phyloP scores from a whole-genome alignment of 2,113 vertebrate species.

The Epinephelus cyanopodus region DNA sequence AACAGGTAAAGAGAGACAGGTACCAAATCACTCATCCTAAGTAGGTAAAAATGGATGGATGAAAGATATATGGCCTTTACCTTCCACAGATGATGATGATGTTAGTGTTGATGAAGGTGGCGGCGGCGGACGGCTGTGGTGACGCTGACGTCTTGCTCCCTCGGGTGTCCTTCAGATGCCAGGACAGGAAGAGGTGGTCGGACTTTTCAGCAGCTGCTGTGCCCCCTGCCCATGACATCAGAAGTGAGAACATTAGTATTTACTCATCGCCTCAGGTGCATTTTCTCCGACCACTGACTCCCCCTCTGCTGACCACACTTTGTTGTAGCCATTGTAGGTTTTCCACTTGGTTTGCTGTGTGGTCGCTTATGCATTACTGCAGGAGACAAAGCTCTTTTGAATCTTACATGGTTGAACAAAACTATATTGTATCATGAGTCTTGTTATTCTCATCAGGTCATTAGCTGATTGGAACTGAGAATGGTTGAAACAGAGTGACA shows the following conservation, averaged over 20 bases:
- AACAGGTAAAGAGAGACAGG: background rate
- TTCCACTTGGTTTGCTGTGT: background rate
- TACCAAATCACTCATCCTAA: conserved; percentile 12
- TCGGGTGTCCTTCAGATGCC: conserved; percentile 38
- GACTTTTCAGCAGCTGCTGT: conserved; percentile 30
- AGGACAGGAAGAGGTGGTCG: conserved; percentile 50
- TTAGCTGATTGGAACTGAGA: background rate
- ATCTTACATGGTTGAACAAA: background rate
- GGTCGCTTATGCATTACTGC: background rate
- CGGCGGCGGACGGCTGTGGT: background rate
- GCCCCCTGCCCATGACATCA: conserved; percentile 58
- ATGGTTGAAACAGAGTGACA: background rate
- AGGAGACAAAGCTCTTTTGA: background rate
- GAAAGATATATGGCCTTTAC: conserved; percentile 30
- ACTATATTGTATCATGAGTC: background rate
- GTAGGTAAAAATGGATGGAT: conserved; percentile 22
- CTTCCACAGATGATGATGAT: conserved; percentile 42
- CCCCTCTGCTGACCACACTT: conserved; percentile 6
- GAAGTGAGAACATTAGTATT: conserved; percentile 54
- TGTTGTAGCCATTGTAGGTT: background rate
- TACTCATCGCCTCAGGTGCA: conserved; percentile 40
- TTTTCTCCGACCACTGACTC: conserved; percentile 16
- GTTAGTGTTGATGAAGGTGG: conserved; percentile 34
- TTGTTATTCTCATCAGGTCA: background rate
- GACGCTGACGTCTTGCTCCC: conserved; percentile 53